Conservation (phyloP, 2,888 invertebrate genomes). For the Lottia scabra region DNA sequence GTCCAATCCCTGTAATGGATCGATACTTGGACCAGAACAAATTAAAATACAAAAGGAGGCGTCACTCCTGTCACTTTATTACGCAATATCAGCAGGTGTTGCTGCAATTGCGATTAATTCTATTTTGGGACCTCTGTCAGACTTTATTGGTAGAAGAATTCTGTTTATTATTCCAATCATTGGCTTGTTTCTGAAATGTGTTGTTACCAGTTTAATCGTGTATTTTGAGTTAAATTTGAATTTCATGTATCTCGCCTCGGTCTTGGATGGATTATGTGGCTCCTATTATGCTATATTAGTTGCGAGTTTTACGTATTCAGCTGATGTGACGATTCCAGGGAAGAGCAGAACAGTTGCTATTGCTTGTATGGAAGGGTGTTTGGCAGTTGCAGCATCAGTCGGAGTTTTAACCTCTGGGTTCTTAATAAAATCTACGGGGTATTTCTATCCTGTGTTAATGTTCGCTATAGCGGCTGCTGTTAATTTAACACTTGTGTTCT, state of each 20-base stretch:
- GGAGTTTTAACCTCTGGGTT: slow-evolving; percentile 32
- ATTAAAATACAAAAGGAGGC: background rate
- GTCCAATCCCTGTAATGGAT: too few species aligned
- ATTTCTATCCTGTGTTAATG: slow-evolving; percentile 25
- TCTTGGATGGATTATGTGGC: slow-evolving; percentile 38
- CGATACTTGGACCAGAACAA: too few species aligned
- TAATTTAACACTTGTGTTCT: slow-evolving; percentile 22
- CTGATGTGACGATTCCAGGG: slow-evolving; percentile 35
- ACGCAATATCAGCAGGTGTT: background rate
- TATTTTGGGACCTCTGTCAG: background rate
- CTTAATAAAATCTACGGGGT: slow-evolving; percentile 28
- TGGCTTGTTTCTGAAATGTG: background rate
- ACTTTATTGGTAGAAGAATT: background rate
- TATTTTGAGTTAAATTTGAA: slow-evolving; percentile 11
- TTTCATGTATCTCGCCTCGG: slow-evolving; percentile 27
- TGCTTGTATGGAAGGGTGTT: slow-evolving; percentile 28
- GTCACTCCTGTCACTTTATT: background rate
- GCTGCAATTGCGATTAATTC: background rate
- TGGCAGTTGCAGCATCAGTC: slow-evolving; percentile 28
- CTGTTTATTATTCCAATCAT: background rate
- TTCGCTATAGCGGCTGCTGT: slow-evolving; percentile 16
- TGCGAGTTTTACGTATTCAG: slow-evolving; percentile 27
- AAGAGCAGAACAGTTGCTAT: slow-evolving; percentile 33
- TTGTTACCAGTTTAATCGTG: background rate
- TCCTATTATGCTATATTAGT: slow-evolving; percentile 28